phyloP scores from a whole-genome alignment of 2,113 vertebrate species.

The Oreotrochilus melanogaster region DNA sequence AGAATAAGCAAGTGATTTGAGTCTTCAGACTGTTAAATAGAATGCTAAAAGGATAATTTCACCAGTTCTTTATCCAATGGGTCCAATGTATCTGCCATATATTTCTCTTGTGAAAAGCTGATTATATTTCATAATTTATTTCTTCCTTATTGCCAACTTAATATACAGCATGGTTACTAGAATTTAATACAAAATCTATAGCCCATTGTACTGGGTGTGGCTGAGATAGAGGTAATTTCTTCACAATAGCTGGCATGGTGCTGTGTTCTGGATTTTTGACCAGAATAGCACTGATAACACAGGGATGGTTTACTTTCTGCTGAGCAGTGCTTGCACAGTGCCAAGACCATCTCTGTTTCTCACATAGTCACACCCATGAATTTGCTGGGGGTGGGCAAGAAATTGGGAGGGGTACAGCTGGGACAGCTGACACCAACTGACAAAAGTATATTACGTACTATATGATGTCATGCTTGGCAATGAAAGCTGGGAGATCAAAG shows the following conservation, averaged over 20 bases:
- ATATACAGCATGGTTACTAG: not conserved
- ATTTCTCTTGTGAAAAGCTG: not conserved
- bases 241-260: not conserved
- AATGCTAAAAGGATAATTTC: not conserved
- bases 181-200: not conserved
- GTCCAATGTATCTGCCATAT: not conserved
- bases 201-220: not conserved
- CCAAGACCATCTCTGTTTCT: not conserved
- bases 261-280: not conserved
- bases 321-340: not conserved
- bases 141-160: not conserved
- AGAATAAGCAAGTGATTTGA: not conserved
- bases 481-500: not conserved
- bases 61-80: not conserved
- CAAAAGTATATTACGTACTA: not conserved
- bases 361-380: fast-evolving
- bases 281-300: not conserved
- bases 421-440: not conserved
- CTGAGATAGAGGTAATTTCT: not conserved
- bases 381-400: no score
- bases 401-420: not conserved
- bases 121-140: not conserved
- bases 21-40: not conserved
- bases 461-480: fast-evolving
- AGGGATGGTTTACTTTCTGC: no score